Evolutionary conservation across 2,113 vertebrate genomes (phyloP).

Genomic region (Strix aluco): DNA sequence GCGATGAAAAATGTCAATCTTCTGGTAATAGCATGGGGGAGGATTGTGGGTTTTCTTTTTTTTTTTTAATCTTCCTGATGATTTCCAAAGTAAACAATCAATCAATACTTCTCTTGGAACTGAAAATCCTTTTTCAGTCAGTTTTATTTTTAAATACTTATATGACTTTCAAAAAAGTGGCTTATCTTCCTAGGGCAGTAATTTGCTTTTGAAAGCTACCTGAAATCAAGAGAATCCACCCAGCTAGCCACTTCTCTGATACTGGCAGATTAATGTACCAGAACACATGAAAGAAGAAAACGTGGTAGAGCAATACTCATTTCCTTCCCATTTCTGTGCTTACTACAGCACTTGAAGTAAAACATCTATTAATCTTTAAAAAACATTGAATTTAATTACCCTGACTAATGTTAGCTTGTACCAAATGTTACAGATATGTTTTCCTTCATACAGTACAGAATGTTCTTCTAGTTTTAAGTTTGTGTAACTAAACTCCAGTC

Average conservation of each 20-base stretch:
- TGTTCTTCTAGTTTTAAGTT: constrained; percentile 76
- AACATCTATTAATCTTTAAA: constrained; percentile 81
- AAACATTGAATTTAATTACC: constrained; percentile 79
- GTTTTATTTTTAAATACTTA: not conserved
- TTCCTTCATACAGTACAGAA: constrained; percentile 77
- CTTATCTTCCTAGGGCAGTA: not conserved
- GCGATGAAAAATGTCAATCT: not conserved
- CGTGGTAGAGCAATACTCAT: not conserved
- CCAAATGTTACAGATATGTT: constrained; percentile 78
- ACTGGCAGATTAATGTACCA: constrained; percentile 29
- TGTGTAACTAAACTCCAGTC: constrained; percentile 68
- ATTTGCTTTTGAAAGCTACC: not conserved
- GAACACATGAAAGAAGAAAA: constrained; percentile 63
- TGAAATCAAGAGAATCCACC: not conserved
- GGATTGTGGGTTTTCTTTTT: too few species aligned
- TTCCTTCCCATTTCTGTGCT: constrained; percentile 65
- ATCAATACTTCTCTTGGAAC: not conserved
- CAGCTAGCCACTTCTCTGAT: not conserved
- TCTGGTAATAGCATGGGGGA: not conserved
- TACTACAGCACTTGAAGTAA: constrained; percentile 75
- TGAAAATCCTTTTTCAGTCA: not conserved
- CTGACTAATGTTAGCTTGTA: constrained; percentile 79
- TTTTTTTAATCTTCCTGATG: not conserved
- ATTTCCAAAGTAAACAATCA: not conserved
- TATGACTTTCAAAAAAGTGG: not conserved